Conservation (phyloP, 2,797 vertebrate species). For the Bradypus variegatus region DNA sequence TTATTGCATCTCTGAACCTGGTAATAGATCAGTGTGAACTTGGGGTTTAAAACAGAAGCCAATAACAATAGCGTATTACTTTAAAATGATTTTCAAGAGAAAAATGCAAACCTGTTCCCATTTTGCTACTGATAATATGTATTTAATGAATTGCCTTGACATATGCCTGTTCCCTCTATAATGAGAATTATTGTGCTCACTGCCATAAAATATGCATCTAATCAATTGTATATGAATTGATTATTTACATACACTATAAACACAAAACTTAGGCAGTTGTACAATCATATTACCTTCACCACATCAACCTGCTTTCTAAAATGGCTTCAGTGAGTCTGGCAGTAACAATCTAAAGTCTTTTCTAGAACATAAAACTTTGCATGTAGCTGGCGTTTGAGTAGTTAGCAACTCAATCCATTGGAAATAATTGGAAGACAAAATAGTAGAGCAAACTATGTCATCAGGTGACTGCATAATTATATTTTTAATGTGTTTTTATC, state of each 20-base stretch:
- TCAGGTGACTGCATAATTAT: not conserved
- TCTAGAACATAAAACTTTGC: not conserved
- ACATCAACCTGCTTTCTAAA: not conserved
- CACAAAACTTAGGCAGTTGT: not conserved
- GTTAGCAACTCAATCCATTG: not conserved
- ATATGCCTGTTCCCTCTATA: not conserved
- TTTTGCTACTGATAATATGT: slow-evolving; percentile 23
- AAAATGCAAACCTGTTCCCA: not conserved
- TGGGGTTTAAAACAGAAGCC: not conserved
- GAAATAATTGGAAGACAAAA: not conserved
- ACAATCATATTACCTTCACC: not conserved
- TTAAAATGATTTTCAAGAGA: slow-evolving; percentile 35
- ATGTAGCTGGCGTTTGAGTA: not conserved
- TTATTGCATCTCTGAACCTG: not conserved
- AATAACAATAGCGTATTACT: not conserved
- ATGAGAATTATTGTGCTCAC: not conserved
- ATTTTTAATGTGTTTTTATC: not conserved
- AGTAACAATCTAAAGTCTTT: not conserved
- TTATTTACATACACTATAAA: not conserved
- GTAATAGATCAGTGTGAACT: not conserved
- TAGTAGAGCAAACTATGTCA: not conserved
- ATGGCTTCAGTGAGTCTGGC: not conserved
- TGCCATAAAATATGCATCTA: not conserved
- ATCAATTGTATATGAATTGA: not conserved
- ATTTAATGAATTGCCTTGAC: slow-evolving; percentile 30